phyloP scores from a whole-genome alignment of 2,888 invertebrate genomes.

The Drosophila kuntzei region DNA sequence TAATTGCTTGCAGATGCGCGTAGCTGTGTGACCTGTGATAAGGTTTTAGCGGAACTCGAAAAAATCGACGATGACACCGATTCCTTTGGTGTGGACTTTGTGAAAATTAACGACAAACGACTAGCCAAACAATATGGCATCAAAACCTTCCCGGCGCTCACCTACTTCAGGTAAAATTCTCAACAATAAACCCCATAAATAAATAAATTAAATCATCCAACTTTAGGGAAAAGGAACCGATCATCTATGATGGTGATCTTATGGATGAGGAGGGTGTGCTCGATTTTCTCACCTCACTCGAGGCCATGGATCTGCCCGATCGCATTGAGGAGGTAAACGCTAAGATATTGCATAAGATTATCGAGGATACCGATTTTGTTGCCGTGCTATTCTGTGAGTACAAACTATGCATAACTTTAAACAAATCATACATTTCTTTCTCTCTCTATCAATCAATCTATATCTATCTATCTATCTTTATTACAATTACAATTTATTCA shows the following conservation, averaged over 20 bases:
- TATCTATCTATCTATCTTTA: constrained; percentile 29
- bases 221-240: constrained; percentile 95
- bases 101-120: constrained; percentile 98
- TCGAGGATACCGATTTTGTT: constrained; percentile 96
- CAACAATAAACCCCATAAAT: neutral
- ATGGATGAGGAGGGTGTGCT: constrained; percentile 97
- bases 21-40: constrained; percentile 96
- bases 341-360: constrained; percentile 94
- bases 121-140: constrained; percentile 98
- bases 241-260: constrained; percentile 98
- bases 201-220: neutral
- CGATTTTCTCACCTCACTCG: constrained; percentile 96
- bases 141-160: constrained; percentile 97
- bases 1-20: constrained; percentile 90
- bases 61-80: constrained; percentile 98
- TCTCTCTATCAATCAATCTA: constrained; percentile 29
- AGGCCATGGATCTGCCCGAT: constrained; percentile 97
- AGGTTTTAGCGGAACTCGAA: constrained; percentile 95
- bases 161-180: constrained; percentile 90
- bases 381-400: constrained; percentile 98
- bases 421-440: constrained; percentile 16
- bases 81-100: constrained; percentile 97
- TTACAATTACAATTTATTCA: constrained; percentile 36
- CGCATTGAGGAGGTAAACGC: constrained; percentile 98
- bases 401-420: constrained; percentile 42